phyloP scores from a whole-genome alignment of 2,888 invertebrate species.

The Volucella inflata region DNA sequence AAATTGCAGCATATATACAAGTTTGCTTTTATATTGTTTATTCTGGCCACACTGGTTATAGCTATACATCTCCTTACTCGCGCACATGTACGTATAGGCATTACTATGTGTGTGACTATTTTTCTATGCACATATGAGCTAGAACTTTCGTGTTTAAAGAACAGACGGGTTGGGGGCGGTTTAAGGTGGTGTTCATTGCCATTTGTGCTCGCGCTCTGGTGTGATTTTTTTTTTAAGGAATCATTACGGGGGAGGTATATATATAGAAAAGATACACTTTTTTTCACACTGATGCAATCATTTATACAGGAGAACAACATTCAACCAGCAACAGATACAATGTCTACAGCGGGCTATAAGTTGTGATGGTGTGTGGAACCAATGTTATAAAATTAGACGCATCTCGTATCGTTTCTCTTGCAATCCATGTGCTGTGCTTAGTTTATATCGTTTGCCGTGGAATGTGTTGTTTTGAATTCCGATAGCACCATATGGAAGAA shows the following conservation, averaged over 20 bases:
- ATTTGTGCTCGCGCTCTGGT: slow-evolving; percentile 31
- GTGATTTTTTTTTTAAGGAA: slow-evolving; percentile 39
- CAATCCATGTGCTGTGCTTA: slow-evolving; percentile 36
- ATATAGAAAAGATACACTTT: slow-evolving; percentile 40
- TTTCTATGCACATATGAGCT: slow-evolving; percentile 26
- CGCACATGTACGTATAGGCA: neutral
- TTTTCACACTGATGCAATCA: neutral
- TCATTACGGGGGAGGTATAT: slow-evolving; percentile 49
- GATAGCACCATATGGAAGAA: slow-evolving; percentile 68
- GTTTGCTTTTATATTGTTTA: too few relatives aligned
- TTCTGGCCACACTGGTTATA: too few relatives aligned
- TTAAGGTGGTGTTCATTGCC: slow-evolving; percentile 49
- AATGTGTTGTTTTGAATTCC: slow-evolving; percentile 72
- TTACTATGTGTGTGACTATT: neutral
- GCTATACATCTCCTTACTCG: neutral
- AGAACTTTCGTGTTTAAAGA: neutral
- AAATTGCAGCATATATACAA: too few relatives aligned
- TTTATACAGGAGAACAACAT: neutral
- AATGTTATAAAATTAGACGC: slow-evolving; percentile 66
- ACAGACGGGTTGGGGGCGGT: neutral
- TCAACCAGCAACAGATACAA: neutral
- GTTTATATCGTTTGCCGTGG: slow-evolving; percentile 57
- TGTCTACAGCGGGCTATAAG: neutral
- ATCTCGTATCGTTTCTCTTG: slow-evolving; percentile 60
- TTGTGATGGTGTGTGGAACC: slow-evolving; percentile 25